A percentile compares a stretch with the other conserved stretches of the same genome.
Evolutionary conservation across 1,140 invertebrate genomes (phyloP).

Genomic region (Hetaerina americana): DNA sequence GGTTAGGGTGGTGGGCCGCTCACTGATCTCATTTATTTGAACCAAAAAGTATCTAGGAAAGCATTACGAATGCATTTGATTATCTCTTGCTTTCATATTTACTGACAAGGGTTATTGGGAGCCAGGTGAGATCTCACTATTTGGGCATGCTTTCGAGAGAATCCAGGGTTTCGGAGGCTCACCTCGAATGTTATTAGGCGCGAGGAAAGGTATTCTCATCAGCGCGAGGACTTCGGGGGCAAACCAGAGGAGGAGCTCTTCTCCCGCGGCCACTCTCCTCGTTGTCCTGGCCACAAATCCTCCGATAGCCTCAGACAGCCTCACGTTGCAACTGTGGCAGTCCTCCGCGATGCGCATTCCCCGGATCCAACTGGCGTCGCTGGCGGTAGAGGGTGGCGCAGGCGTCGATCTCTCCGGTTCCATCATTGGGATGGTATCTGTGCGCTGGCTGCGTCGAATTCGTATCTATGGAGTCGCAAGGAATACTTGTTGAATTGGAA

Average conservation of each 20-base stretch:
- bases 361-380: conserved; percentile 34
- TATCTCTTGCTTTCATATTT: too few relatives aligned
- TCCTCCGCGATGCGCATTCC: conserved; percentile 45
- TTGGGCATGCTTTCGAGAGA: conserved; percentile 1
- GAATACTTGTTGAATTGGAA: too few relatives aligned
- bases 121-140: too few relatives aligned
- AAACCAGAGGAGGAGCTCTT: conserved; percentile 69
- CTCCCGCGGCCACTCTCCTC: conserved; percentile 35
- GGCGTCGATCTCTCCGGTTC: neutral
- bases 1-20: too few relatives aligned
- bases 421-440: too few relatives aligned
- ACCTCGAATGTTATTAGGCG: conserved; percentile 70
- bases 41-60: too few relatives aligned
- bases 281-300: conserved; percentile 31
- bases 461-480: too few relatives aligned
- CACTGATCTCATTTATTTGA: too few relatives aligned
- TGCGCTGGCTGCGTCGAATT: too few relatives aligned
- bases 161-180: conserved; percentile 14
- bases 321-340: conserved; percentile 51
- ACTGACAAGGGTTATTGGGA: too few relatives aligned
- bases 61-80: too few relatives aligned
- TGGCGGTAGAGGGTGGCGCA: conserved; percentile 6
- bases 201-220: conserved; percentile 64
- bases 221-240: conserved; percentile 54
- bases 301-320: conserved; percentile 18